Evolutionary conservation across 2,888 invertebrate genomes (phyloP).

Genomic region (Pseudanteris insignis): DNA sequence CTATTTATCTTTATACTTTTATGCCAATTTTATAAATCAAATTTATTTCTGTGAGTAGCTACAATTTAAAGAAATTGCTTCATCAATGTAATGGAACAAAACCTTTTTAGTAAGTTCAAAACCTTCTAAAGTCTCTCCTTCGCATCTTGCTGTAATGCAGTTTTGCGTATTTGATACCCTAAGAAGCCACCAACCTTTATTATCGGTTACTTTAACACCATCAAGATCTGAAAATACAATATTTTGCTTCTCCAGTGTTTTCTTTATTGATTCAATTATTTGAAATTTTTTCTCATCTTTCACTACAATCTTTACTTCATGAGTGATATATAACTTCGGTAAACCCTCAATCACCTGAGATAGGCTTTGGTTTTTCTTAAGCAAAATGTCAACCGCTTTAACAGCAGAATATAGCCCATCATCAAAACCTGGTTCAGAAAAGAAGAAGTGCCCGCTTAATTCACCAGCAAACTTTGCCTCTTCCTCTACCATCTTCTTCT

Average conservation of each 20-base stretch:
- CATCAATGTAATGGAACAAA: slow-evolving; percentile 22
- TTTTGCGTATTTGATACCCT: slow-evolving; percentile 22
- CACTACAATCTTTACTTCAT: slow-evolving; percentile 23
- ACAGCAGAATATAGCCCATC: slow-evolving; percentile 26
- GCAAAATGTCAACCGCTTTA: slow-evolving; percentile 22
- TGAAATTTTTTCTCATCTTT: slow-evolving; percentile 25
- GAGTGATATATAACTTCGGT: slow-evolving; percentile 25
- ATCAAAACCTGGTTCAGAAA: slow-evolving; percentile 24
- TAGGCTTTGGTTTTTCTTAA: slow-evolving; percentile 25
- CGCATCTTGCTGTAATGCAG: slow-evolving; percentile 21
- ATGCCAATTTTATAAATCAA: too few species aligned
- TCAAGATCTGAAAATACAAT: slow-evolving; percentile 25
- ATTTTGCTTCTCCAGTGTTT: slow-evolving; percentile 20
- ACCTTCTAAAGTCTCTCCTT: slow-evolving; percentile 20
- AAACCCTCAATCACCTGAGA: slow-evolving; percentile 18
- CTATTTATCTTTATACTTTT: too few species aligned
- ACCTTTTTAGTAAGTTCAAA: slow-evolving; percentile 22
- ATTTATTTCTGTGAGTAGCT: slow-evolving; percentile 15
- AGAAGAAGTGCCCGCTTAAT: slow-evolving; percentile 23
- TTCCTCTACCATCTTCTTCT: slow-evolving; percentile 25
- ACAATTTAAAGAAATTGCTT: slow-evolving; percentile 15
- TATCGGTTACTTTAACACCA: slow-evolving; percentile 24
- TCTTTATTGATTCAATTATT: slow-evolving; percentile 22
- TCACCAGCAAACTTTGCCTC: slow-evolving; percentile 24
- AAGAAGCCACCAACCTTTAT: slow-evolving; percentile 25